Percentiles rank a stretch among this genome's conserved stretches.
These are phyloP conservation scores for Rhizomys pruinosus DNA, from an alignment of 2,113 vertebrate genomes.

Conservation along the genomic window DNA sequence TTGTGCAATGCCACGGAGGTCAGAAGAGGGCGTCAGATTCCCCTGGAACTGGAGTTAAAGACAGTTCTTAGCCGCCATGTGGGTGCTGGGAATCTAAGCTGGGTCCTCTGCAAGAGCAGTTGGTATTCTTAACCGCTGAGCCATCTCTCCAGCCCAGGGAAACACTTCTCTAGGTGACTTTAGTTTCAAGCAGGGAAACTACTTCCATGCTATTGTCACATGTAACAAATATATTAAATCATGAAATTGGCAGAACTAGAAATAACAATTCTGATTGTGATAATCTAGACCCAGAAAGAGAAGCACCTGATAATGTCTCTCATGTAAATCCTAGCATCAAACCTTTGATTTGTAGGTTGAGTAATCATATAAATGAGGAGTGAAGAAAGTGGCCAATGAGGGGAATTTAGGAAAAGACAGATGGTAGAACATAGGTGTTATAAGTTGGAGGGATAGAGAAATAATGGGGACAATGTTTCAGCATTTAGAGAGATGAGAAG, in stretches of 20 bases:
- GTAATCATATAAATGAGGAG: not conserved
- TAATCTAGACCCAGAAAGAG: too few species aligned
- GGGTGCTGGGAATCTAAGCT: too few species aligned
- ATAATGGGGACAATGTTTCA: not conserved
- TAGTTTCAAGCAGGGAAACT: not conserved
- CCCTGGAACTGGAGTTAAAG: too few species aligned
- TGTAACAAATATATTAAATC: not conserved
- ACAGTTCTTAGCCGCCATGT: too few species aligned
- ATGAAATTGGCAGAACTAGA: not conserved
- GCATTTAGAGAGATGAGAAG: too few species aligned
- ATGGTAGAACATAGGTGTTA: not conserved
- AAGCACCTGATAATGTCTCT: not conserved
- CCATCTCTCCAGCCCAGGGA: too few species aligned
- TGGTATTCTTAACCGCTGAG: too few species aligned
- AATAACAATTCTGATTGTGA: too few species aligned
- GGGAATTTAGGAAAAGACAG: not conserved
- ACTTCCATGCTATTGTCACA: not conserved
- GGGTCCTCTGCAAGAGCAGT: too few species aligned
- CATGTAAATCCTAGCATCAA: not conserved
- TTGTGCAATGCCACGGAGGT: too few species aligned
- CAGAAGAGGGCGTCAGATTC: too few species aligned
- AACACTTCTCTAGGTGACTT: not conserved
- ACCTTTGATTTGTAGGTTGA: not conserved
- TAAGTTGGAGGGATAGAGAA: not conserved
- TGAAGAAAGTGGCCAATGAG: not conserved